These are phyloP conservation scores for Ceuthmochares aereus DNA, from an alignment of 2,113 vertebrate species.

Conservation along the genomic window DNA sequence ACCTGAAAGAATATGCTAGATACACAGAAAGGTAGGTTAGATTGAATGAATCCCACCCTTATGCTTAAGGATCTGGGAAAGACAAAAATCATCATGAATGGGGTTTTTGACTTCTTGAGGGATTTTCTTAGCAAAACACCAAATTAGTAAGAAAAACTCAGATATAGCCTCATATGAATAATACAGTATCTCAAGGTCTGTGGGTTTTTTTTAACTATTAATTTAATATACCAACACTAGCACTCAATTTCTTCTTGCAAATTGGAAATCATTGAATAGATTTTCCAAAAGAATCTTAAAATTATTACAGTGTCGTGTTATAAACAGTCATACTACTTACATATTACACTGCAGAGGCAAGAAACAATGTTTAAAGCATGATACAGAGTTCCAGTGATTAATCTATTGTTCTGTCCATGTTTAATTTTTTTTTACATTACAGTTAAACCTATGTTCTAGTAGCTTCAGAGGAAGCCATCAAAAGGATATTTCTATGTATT, in stretches of 20 bases:
- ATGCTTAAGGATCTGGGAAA: not conserved
- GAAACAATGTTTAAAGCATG: constrained; percentile 4
- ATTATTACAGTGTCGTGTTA: not conserved
- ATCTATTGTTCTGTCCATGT: constrained; percentile 48
- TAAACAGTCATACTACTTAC: not conserved
- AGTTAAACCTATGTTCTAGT: constrained; percentile 22
- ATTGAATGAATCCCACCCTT: not conserved
- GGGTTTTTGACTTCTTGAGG: rapidly evolving
- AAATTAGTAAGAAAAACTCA: not conserved
- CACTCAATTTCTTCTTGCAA: not conserved
- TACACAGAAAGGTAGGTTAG: not conserved
- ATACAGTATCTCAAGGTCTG: not conserved
- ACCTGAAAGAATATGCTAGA: not conserved
- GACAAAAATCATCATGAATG: not conserved
- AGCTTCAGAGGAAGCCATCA: constrained; percentile 57
- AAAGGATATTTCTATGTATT: constrained; percentile 61
- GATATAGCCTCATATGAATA: not conserved
- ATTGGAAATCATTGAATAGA: not conserved
- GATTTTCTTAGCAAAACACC: not conserved
- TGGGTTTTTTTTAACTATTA: not conserved
- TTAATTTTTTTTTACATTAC: constrained; percentile 64
- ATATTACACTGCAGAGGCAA: constrained; percentile 33
- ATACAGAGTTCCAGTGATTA: constrained; percentile 53
- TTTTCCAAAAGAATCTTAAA: not conserved
- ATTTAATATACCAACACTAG: not conserved